These are phyloP conservation scores for Chromobotia macracanthus DNA, from an alignment of 2,797 vertebrate species.

Conservation along the genomic window DNA sequence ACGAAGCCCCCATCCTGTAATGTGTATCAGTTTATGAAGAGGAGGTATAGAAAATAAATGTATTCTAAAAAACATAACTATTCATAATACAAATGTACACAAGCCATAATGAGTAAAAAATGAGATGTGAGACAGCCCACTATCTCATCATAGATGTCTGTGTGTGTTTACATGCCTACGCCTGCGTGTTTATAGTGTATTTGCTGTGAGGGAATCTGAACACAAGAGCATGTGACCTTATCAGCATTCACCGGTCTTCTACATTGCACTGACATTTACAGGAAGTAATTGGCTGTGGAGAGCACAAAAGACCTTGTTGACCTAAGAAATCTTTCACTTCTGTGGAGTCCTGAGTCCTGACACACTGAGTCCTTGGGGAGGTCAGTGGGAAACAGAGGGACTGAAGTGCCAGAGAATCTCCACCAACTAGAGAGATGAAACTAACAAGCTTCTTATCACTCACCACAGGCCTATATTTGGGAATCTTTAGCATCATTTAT, in stretches of 20 bases:
- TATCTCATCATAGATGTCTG: no score
- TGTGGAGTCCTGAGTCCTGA: no score
- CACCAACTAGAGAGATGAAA: background rate
- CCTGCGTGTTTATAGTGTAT: conserved; percentile 16
- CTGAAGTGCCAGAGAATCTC: background rate
- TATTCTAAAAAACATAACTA: no score
- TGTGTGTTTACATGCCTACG: no score
- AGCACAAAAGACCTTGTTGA: conserved; percentile 53
- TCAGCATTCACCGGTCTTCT: conserved; percentile 45
- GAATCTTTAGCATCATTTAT: background rate
- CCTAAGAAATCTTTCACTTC: conserved; percentile 42
- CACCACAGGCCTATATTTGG: background rate
- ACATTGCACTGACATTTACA: conserved; percentile 57
- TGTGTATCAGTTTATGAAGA: background rate
- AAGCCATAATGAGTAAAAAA: background rate
- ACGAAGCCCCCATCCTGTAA: background rate
- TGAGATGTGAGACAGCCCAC: no score
- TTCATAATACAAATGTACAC: background rate
- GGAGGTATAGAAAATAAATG: background rate
- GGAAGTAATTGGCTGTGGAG: conserved; percentile 54
- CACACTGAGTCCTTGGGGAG: conserved; percentile 37
- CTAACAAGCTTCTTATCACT: background rate
- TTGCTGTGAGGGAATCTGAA: conserved; percentile 28
- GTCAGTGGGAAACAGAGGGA: conserved; percentile 31
- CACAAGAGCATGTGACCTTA: conserved; percentile 32